Evolutionary conservation across 1,140 invertebrate genomes (phyloP), one percentile per base, ranked within the genome.

Genomic region (Saccostrea glomerata): DNA sequence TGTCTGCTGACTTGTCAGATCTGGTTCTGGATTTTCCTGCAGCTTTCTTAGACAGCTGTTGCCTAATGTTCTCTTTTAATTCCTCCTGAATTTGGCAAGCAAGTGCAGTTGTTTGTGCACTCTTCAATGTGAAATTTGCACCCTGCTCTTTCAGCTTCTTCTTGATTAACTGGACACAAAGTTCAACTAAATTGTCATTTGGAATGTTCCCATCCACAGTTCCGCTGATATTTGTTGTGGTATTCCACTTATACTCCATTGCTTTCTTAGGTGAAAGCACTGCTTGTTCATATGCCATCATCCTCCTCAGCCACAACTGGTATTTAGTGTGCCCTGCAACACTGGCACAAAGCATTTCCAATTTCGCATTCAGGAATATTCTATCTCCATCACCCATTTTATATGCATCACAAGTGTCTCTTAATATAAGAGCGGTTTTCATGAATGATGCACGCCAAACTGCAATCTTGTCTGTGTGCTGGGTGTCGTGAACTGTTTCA

Each of bases 401-500:
- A n/a, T n/a, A n/a, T n/a, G n/a, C n/a, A n/a, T n/a, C n/a, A n/a
- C n/a, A n/a, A 15, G 85, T 86, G 23, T 90, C 87, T 11, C 89
- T 36, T n/a, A 88, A n/a, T 11, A 90, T 56, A 20, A 90, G 54
- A 15, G 77, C 70, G 88, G 47, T 70, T 86, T 88, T 90, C 77
- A 90, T 88, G 56, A 90, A 90, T 5, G 85, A 86, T 56, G 86
- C 55, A 23, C 87, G 25, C 36, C 82, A 90, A 12, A 86, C 20
- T 54, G 85, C 73, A 58, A 90, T 77, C n/a, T 84, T 63, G 58
- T 90, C 89, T 23, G 13, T 23, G 2, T 70, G 17, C 1, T 82
- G 12, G 0, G n/a, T 2, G 13, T 25, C 25, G 12, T 55, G 17
- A 17, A 15, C 0, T 30, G 63, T 20, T 54, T 13, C 17, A 30